phyloP scores from a whole-genome alignment of 2,113 vertebrate species.

The Oncorhynchus clarkii region DNA sequence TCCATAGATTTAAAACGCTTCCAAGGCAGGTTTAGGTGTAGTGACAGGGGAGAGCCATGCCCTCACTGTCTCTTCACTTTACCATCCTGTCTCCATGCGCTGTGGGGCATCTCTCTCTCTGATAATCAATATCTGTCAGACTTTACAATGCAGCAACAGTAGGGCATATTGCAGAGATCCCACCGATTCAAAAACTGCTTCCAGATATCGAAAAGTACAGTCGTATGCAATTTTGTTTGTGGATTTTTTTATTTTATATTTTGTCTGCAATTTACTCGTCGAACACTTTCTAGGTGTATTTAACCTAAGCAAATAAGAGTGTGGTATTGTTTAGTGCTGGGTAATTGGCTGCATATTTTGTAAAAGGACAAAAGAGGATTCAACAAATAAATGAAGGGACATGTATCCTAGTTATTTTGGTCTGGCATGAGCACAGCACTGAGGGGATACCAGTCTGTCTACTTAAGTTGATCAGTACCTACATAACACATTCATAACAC shows the following conservation, averaged over 20 bases:
- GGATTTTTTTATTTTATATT: constrained; percentile 41
- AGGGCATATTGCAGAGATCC: constrained; percentile 37
- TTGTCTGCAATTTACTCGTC: constrained; percentile 54
- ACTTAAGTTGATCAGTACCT: not conserved
- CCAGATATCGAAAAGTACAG: constrained; percentile 60
- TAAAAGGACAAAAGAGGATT: constrained; percentile 25
- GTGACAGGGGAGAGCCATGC: constrained; percentile 35
- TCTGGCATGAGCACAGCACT: not conserved
- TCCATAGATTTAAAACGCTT: constrained; percentile 40
- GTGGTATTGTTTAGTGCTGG: constrained; percentile 40
- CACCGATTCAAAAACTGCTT: constrained; percentile 55
- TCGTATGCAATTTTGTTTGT: constrained; percentile 52
- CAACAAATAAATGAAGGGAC: constrained; percentile 5
- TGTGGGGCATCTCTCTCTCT: constrained; percentile 49
- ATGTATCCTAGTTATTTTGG: not conserved
- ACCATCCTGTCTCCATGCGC: constrained; percentile 32
- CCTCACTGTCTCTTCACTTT: constrained; percentile 39
- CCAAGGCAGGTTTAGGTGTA: constrained; percentile 50
- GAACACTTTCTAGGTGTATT: not conserved
- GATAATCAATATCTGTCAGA: constrained; percentile 66
- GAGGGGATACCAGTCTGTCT: not conserved
- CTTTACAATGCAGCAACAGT: constrained; percentile 48
- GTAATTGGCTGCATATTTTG: constrained; percentile 18
- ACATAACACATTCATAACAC: too few relatives aligned
- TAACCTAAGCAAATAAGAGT: not conserved